Conservation (phyloP, 2,113 vertebrate genomes). For the Lagopus muta region DNA sequence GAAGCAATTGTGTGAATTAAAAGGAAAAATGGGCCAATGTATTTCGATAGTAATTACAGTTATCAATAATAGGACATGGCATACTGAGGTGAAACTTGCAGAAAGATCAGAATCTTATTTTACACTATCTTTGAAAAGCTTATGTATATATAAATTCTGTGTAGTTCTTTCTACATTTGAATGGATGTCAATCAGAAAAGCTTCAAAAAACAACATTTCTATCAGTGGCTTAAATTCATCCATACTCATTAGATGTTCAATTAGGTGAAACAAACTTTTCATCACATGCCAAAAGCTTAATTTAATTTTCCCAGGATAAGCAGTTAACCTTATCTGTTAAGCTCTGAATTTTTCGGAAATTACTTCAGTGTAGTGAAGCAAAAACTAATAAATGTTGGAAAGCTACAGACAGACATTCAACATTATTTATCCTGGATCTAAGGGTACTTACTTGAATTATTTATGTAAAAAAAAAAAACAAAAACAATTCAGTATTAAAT, state of each 20-base stretch:
- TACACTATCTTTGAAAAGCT: conserved; percentile 31
- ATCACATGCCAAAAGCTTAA: conserved; percentile 65
- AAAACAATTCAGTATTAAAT: not conserved
- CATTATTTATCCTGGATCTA: not conserved
- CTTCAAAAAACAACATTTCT: conserved; percentile 67
- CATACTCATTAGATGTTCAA: conserved; percentile 69
- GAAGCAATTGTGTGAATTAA: not conserved
- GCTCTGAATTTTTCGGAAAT: conserved; percentile 37
- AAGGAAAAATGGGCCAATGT: not conserved
- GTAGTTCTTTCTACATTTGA: conserved; percentile 38
- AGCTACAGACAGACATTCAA: not conserved
- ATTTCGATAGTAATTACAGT: not conserved
- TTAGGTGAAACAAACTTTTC: conserved; percentile 72
- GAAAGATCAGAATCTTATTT: conserved; percentile 17
- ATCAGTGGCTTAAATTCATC: conserved; percentile 59
- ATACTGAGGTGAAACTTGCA: not conserved
- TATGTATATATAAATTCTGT: conserved; percentile 7
- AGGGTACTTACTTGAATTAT: not conserved
- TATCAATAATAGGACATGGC: not conserved
- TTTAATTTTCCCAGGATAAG: conserved; percentile 74
- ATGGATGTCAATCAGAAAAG: conserved; percentile 45
- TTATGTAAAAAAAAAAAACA: not conserved
- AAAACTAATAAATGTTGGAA: conserved; percentile 32
- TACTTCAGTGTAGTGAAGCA: conserved; percentile 37
- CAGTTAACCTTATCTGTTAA: conserved; percentile 60